These are phyloP conservation scores for Kryptolebias ocellatus DNA, from an alignment of 2,797 vertebrate species.

Conservation along the genomic window DNA sequence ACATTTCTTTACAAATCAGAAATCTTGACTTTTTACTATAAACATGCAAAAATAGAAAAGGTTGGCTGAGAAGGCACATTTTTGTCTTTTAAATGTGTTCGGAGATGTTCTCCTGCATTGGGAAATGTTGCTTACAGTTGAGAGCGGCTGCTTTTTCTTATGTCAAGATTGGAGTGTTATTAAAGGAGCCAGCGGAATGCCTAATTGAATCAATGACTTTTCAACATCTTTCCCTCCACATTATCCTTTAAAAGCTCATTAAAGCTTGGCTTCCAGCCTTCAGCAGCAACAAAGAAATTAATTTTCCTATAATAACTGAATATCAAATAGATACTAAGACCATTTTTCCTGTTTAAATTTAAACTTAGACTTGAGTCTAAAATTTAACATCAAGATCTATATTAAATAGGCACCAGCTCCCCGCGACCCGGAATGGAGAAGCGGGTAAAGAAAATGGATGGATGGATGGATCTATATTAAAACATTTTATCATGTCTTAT, in stretches of 20 bases:
- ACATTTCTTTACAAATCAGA: constrained; percentile 4
- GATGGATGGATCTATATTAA: constrained; percentile 12
- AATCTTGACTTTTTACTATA: not conserved
- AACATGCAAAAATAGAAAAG: constrained; percentile 6
- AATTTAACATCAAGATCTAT: constrained; percentile 9
- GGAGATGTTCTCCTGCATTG: not conserved
- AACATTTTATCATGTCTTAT: constrained; percentile 9
- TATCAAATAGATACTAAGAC: constrained; percentile 22
- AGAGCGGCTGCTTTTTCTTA: constrained; percentile 13
- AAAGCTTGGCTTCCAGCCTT: constrained; percentile 27
- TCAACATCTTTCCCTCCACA: constrained; percentile 23
- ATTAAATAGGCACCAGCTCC: too few species aligned
- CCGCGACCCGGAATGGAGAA: too few species aligned
- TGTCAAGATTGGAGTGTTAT: constrained; percentile 27
- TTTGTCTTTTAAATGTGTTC: constrained; percentile 16
- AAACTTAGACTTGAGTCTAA: not conserved
- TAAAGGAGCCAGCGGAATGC: constrained; percentile 39
- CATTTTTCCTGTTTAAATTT: not conserved
- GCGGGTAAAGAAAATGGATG: too few species aligned
- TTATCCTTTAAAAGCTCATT: constrained; percentile 46
- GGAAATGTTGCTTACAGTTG: constrained; percentile 25
- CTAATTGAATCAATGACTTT: constrained; percentile 55
- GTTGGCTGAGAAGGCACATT: not conserved
- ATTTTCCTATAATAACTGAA: constrained; percentile 28
- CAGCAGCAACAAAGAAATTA: constrained; percentile 8